Base-by-base conservation (phyloP, 2,113 vertebrate genomes). In the Narcine bancroftii region DNA sequence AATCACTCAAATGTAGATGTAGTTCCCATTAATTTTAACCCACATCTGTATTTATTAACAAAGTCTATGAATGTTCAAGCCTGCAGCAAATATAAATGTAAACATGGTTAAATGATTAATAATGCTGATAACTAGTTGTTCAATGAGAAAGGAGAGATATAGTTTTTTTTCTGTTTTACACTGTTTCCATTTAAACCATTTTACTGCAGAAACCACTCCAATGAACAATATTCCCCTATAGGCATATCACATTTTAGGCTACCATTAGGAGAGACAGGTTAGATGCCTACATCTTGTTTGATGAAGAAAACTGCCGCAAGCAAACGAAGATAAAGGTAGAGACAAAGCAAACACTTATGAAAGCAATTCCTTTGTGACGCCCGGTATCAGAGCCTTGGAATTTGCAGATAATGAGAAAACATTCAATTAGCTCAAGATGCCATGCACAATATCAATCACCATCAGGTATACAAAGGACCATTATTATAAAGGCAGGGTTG, bases 301-400 rank as follows among this genome's bases (percentile, higher is more conserved):
- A 94, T 92, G 93, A 93, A 93, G 92, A 93, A 89, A 92, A 94
- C 92, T 0, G 92, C 94, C 94, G 92, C 93, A 92, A 93, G 93
- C 93, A 47, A 94, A 91, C 63, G 42, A 69, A 91, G 63, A 91
- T 69, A 91, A 69, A 69, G 26, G 65, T 69, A 69, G 66, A 69
- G 89, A 71, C 36, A 71, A 39, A 91, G 89, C 89, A 91, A 91
- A 91, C 63, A 91, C 63, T 91, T 69, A 42, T 91, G 89, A 91
- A 91, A 69, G 89, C 65, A 69, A 26, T 19, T 87, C 83, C 83
- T 63, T 87, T 87, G 33, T 69, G 65, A 71, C 45, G 89, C 71
- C 65, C 33, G 79, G 50, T 66, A 66, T 66, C 60, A 69, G 19
- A 69, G 63, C 7, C 42, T 69, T 69, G 87, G 87, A 91, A 91